These are phyloP conservation scores for Pelosia muscerda DNA, from an alignment of 2,888 invertebrate genomes.

Conservation along the genomic window DNA sequence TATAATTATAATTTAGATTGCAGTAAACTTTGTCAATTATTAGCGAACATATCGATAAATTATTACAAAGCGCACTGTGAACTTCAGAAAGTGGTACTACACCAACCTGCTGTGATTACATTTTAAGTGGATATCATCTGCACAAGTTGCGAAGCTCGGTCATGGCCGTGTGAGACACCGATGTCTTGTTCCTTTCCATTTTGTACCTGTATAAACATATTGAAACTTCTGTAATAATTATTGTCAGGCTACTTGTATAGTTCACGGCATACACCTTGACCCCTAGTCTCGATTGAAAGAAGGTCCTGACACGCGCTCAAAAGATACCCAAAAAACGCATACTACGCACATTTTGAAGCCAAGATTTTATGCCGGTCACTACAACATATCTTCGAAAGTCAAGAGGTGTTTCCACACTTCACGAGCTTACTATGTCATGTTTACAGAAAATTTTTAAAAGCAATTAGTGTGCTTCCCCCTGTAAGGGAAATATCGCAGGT, in stretches of 20 bases:
- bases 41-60: neutral
- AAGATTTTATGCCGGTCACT: too few species aligned
- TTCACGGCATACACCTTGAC: neutral
- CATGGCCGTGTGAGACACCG: conserved; percentile 75
- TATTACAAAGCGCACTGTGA: neutral
- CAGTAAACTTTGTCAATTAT: neutral
- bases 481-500: too few species aligned
- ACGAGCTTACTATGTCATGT: too few species aligned
- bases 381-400: too few species aligned
- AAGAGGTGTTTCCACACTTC: too few species aligned
- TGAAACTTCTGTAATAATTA: neutral
- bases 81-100: neutral
- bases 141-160: conserved; percentile 74
- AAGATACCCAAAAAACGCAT: too few species aligned
- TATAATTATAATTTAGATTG: neutral
- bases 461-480: too few species aligned
- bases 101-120: conserved; percentile 15
- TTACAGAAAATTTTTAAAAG: too few species aligned
- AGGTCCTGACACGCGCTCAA: too few species aligned
- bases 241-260: neutral
- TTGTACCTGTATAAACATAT: conserved; percentile 69
- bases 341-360: too few species aligned
- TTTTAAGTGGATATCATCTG: conserved; percentile 68
- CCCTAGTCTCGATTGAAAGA: too few species aligned
- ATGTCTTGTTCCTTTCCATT: conserved; percentile 75